Conservation (phyloP, 2,113 vertebrate genomes). For the Origma solitaria region DNA sequence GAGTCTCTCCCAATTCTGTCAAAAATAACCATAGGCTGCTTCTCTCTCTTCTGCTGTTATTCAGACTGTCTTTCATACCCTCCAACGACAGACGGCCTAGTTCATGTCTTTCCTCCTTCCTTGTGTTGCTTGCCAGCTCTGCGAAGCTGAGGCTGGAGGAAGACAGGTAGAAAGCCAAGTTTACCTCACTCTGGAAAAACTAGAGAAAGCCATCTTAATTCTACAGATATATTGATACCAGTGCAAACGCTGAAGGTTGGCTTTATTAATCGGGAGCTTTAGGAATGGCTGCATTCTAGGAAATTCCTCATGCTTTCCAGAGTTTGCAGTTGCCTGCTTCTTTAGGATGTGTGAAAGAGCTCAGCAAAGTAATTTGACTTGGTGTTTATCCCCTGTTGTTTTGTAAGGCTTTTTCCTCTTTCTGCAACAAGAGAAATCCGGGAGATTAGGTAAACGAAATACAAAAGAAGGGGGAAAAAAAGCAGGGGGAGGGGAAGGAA, state of each 20-base stretch:
- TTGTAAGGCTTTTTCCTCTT: constrained; percentile 2
- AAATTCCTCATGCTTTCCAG: not conserved
- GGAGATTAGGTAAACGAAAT: not conserved
- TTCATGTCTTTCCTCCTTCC: constrained; percentile 25
- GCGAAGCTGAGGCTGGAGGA: not conserved
- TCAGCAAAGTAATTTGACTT: not conserved
- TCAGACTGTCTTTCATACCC: constrained; percentile 50
- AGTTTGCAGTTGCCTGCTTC: not conserved
- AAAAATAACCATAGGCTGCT: constrained; percentile 48
- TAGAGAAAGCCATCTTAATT: not conserved
- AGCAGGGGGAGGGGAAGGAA: not conserved
- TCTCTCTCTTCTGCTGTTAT: constrained; percentile 47
- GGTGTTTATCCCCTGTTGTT: not conserved
- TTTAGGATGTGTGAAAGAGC: not conserved
- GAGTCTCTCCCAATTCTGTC: constrained; percentile 40
- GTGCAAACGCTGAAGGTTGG: not conserved
- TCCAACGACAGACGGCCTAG: constrained; percentile 53
- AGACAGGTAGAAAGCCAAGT: not conserved
- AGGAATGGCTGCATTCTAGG: not conserved
- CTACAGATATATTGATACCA: not conserved
- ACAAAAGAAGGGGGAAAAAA: not conserved
- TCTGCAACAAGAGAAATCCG: not conserved
- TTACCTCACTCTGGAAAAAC: not conserved
- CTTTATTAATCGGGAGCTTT: not conserved
- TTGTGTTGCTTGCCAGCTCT: not conserved